Evolutionary conservation across 2,113 vertebrate species (phyloP).

Genomic region (Merops nubicus): DNA sequence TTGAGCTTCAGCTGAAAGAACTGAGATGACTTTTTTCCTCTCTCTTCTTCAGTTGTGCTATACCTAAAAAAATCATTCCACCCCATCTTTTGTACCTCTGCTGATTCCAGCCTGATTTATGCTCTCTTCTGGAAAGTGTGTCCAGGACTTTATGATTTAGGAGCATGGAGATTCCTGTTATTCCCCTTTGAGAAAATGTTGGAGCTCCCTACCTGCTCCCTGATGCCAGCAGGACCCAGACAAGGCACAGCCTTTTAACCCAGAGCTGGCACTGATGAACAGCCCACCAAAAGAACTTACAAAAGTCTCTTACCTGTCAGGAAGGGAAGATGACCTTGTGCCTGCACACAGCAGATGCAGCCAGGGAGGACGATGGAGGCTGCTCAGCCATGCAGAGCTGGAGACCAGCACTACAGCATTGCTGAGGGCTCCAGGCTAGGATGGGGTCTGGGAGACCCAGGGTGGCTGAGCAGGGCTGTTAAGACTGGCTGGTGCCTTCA

Average conservation of each 20-base stretch:
- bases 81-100: neutral
- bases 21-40: neutral
- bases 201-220: neutral
- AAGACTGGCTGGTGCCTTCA: no score
- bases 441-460: no score
- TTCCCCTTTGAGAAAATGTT: neutral
- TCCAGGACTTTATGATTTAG: neutral
- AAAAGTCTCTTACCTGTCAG: neutral
- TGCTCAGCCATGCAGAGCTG: neutral
- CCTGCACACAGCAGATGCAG: no score
- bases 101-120: neutral
- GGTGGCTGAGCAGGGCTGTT: neutral
- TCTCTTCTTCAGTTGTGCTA: neutral
- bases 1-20: neutral
- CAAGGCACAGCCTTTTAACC: no score
- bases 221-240: neutral
- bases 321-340: rapidly evolving
- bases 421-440: neutral
- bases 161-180: neutral
- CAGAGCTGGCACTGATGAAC: rapidly evolving
- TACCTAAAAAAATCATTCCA: neutral
- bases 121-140: rapidly evolving
- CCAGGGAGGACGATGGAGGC: rapidly evolving
- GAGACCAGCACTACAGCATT: neutral
- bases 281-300: no score